Evolutionary conservation across 2,888 invertebrate genomes (phyloP), one percentile per base, ranked within the genome.

Genomic region (Bhutanitis thaidina): DNA sequence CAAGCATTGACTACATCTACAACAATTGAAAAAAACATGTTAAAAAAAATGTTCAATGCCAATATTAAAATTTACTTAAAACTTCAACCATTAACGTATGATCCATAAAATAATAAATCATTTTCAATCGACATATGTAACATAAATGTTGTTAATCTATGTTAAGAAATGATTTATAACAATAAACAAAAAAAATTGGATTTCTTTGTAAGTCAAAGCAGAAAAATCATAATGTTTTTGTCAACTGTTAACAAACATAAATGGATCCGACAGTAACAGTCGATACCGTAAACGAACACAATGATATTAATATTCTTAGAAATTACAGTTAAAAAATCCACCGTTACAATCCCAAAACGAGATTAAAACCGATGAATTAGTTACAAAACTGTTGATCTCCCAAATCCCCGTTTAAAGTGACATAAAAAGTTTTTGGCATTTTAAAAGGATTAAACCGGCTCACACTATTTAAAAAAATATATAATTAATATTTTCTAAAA

Each of bases 1-100:
- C 92, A 94, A 93, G 93, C 94, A 94, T 92, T 94, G 94, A 94
- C 94, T 94, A 94, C 94, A 94, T 94, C 94, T 94, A 94, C 92
- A 94, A 94, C 90, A 91, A 90, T 83, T 79, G 71, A 81, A 85
- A 91, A 89, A 77, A 76, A 77, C 71, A 74, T 74, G 71, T 80
- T 77, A 69, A 64, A 65, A 61, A 62, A 43, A 13, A 40, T 30
- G 10, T 53, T 32, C 25, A 53, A 29, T 34, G 34, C 12, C 12
- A 34, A 12, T 13, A 12, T 5, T 1, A 12, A 12, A 9, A 34
- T 40, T 29, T 29, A 34, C 34, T 35, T 25, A 27, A 27, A 40
- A 29, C 29, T 40, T 40, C 27, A 40, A 38, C 29, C 29, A 43
- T 16, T 34, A 32, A 43, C 32, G 32, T 43, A 38, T 38, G 12